A percentile compares a stretch with the other conserved stretches of the same genome.
These are phyloP conservation scores for Lepidurus packardi DNA, from an alignment of 1,140 invertebrate genomes.

Conservation along the genomic window DNA sequence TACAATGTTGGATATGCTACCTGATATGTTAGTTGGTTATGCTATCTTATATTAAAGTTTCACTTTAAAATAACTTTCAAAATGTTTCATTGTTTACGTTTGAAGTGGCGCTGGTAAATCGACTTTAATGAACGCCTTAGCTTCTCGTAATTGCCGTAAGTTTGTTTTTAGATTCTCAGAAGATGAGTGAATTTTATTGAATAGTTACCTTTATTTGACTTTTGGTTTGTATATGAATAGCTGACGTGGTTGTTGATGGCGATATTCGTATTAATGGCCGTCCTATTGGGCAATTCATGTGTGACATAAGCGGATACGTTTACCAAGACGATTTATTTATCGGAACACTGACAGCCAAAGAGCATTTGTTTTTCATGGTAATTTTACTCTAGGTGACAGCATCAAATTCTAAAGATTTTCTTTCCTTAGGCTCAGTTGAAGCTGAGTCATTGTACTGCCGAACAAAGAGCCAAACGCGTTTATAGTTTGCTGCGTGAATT, in stretches of 20 bases:
- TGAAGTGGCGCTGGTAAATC: slow-evolving; percentile 49
- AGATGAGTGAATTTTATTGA: background rate
- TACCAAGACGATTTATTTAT: slow-evolving; percentile 56
- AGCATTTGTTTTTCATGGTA: slow-evolving; percentile 52
- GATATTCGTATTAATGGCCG: slow-evolving; percentile 47
- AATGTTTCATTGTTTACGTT: background rate
- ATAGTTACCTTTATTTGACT: slow-evolving; percentile 17
- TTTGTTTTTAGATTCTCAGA: slow-evolving; percentile 11
- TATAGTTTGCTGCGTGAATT: slow-evolving; percentile 49
- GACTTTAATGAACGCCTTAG: slow-evolving; percentile 48
- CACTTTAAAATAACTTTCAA: background rate
- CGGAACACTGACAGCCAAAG: slow-evolving; percentile 50
- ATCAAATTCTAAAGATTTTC: too few species aligned
- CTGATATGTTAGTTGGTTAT: too few species aligned
- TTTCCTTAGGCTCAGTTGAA: slow-evolving; percentile 15
- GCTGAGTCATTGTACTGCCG: slow-evolving; percentile 27
- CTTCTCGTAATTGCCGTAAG: slow-evolving; percentile 42
- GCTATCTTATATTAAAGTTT: background rate
- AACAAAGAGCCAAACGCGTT: slow-evolving; percentile 36
- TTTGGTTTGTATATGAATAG: slow-evolving; percentile 29
- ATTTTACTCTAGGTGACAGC: background rate
- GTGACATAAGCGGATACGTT: slow-evolving; percentile 51
- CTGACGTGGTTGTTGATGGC: slow-evolving; percentile 44
- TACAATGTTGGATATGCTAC: too few species aligned
- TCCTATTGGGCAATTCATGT: slow-evolving; percentile 43